A percentile compares a stretch with the other conserved stretches of the same genome.
phyloP scores from a whole-genome alignment of 2,113 vertebrate species.

The Hepsetus odoe region DNA sequence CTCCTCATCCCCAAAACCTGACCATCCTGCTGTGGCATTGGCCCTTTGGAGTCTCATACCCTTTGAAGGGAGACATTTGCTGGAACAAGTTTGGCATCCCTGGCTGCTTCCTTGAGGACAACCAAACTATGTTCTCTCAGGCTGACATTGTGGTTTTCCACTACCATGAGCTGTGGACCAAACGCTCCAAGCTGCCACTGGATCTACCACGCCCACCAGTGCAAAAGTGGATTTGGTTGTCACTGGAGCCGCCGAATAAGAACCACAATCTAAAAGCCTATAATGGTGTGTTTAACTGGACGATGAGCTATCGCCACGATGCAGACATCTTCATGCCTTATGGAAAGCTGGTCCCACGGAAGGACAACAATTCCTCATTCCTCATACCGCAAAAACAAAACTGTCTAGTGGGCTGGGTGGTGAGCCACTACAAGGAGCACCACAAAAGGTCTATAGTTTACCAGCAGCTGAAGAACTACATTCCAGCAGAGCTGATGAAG shows the following conservation, averaged over 20 bases:
- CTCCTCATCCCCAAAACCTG: slow-evolving; percentile 45
- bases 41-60: slow-evolving; percentile 74
- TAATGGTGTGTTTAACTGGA: slow-evolving; percentile 85
- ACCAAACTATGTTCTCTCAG: slow-evolving; percentile 60
- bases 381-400: slow-evolving; percentile 68
- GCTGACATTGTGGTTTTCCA: slow-evolving; percentile 85
- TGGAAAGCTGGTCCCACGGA: slow-evolving; percentile 72
- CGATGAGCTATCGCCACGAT: slow-evolving; percentile 83
- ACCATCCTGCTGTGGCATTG: slow-evolving; percentile 85
- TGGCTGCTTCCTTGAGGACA: slow-evolving; percentile 74
- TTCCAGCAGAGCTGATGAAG: slow-evolving; percentile 56
- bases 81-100: slow-evolving; percentile 59
- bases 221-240: slow-evolving; percentile 89
- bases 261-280: slow-evolving; percentile 66
- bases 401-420: slow-evolving; percentile 77
- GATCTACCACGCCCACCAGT: slow-evolving; percentile 48
- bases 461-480: slow-evolving; percentile 56
- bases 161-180: slow-evolving; percentile 69
- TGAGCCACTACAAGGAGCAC: slow-evolving; percentile 68
- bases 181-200: slow-evolving; percentile 60
- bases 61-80: slow-evolving; percentile 70
- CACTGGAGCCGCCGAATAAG: slow-evolving; percentile 84
- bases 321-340: slow-evolving; percentile 87
- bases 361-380: rapidly evolving
- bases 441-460: slow-evolving; percentile 66